Percentiles rank a stretch among this genome's conserved stretches.
Evolutionary conservation across 2,113 vertebrate genomes (phyloP).

Genomic region (Coptodon rendalli): DNA sequence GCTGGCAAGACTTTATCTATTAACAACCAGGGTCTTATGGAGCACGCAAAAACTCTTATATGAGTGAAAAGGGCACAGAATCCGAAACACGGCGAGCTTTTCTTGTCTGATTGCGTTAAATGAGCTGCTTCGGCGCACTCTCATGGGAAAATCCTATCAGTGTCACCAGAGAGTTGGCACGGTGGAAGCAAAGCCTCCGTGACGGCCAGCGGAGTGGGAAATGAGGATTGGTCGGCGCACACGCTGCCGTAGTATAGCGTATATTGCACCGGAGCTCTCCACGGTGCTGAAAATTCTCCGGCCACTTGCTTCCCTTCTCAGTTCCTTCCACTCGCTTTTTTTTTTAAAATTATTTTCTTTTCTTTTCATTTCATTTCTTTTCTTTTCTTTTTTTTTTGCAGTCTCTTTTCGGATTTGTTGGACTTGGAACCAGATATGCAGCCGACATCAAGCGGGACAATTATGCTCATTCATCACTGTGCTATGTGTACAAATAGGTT

Average conservation of each 20-base stretch:
- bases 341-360: neutral
- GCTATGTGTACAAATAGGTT: neutral
- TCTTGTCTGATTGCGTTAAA: conserved; percentile 43
- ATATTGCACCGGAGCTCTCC: conserved; percentile 48
- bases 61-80: neutral
- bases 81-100: conserved; percentile 9
- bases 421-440: conserved; percentile 2
- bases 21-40: neutral
- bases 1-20: neutral
- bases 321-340: neutral
- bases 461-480: conserved; percentile 3
- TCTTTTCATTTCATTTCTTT: neutral
- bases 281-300: conserved; percentile 49
- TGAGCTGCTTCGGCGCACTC: conserved; percentile 38
- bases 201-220: conserved; percentile 46
- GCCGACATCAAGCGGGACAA: neutral
- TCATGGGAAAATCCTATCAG: conserved; percentile 40
- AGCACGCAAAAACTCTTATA: neutral
- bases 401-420: neutral
- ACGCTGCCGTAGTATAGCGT: neutral
- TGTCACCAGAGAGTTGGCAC: conserved; percentile 43
- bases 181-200: conserved; percentile 33
- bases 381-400: neutral
- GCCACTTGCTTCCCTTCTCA: neutral
- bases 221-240: conserved; percentile 27